phyloP scores from a whole-genome alignment of 2,888 invertebrate species.

The Chalcosyrphus nemorum region DNA sequence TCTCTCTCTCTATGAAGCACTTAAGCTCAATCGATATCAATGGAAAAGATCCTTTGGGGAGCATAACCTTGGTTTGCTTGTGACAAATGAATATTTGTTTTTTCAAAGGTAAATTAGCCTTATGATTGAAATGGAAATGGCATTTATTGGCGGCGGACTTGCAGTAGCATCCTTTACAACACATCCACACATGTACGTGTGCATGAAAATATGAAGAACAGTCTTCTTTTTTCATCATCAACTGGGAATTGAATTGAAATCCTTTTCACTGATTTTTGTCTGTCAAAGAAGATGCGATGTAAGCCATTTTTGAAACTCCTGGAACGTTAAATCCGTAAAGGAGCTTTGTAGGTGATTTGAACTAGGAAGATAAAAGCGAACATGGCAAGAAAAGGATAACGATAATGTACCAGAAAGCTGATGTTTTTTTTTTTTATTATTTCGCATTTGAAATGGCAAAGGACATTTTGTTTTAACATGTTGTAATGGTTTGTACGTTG shows the following conservation, averaged over 20 bases:
- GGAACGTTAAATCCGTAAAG: conserved; percentile 42
- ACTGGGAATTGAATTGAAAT: neutral
- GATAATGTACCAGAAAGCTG: neutral
- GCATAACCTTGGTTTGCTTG: neutral
- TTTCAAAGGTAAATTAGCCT: conserved; percentile 40
- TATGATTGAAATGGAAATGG: conserved; percentile 45
- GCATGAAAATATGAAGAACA: neutral
- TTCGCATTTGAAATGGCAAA: neutral
- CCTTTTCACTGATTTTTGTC: neutral
- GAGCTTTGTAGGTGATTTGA: conserved; percentile 36
- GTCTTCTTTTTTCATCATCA: neutral
- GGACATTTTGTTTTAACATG: neutral
- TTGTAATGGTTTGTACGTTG: neutral
- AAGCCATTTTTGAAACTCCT: conserved; percentile 33
- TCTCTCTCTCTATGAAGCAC: neutral
- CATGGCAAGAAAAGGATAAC: neutral
- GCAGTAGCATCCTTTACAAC: conserved; percentile 11
- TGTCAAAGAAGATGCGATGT: conserved; percentile 30
- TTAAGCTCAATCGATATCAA: conserved; percentile 22
- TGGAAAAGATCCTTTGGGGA: conserved; percentile 3
- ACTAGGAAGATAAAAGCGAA: neutral
- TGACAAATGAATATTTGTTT: neutral
- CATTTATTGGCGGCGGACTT: neutral
- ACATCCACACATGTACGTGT: neutral
- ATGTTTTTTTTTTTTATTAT: neutral